phyloP scores from a whole-genome alignment of 2,797 vertebrate species.

The Chaunax sp. region DNA sequence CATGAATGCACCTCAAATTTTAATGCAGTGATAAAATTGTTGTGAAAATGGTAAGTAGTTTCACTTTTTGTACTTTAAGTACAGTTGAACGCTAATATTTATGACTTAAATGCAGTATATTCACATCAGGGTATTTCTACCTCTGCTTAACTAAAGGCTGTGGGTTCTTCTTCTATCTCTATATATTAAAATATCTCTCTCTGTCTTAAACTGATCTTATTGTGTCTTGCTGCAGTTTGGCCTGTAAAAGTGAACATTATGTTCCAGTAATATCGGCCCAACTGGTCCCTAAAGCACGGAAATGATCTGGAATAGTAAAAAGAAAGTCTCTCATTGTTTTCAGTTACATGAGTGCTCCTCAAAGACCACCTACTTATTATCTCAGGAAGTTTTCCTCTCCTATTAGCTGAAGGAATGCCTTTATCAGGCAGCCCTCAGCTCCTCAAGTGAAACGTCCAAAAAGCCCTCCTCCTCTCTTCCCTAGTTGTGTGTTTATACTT shows the following conservation, averaged over 20 bases:
- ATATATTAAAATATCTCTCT: too few relatives aligned
- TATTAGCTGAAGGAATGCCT: constrained; percentile 66
- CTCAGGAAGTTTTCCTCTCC: constrained; percentile 50
- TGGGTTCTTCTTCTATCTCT: too few relatives aligned
- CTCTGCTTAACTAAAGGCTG: too few relatives aligned
- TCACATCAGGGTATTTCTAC: too few relatives aligned
- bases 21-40: too few relatives aligned
- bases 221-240: not conserved
- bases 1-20: too few relatives aligned
- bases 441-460: constrained; percentile 55
- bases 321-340: constrained; percentile 1
- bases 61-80: too few relatives aligned
- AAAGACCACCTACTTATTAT: constrained; percentile 54
- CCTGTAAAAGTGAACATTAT: too few relatives aligned
- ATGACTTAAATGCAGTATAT: too few relatives aligned
- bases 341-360: constrained; percentile 38
- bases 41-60: too few relatives aligned
- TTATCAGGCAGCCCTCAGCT: constrained; percentile 63
- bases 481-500: constrained; percentile 63
- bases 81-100: too few relatives aligned
- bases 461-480: constrained; percentile 26
- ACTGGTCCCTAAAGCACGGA: not conserved
- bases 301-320: not conserved
- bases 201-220: not conserved
- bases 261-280: not conserved